Evolutionary conservation across 2,888 invertebrate genomes (phyloP), one percentile per base, ranked within the genome.

Genomic region (Chalcosyrphus nemorum): DNA sequence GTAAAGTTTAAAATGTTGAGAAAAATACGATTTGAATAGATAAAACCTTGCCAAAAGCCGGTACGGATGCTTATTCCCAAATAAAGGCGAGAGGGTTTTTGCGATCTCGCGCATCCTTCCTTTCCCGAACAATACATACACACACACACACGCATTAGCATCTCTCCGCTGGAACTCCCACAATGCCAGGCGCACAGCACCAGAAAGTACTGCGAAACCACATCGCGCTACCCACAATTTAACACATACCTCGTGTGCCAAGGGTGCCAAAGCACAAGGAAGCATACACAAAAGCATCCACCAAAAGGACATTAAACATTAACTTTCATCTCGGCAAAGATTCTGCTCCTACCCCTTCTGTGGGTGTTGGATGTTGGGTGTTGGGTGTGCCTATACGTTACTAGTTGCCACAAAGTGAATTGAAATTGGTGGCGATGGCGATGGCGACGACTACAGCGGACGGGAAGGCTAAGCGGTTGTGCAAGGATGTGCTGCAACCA

Each of bases 291-390:
- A 76, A 68, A 66, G 65, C 52, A 57, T 63, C 45, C n/a, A 54
- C 15, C 66, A 61, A 82, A 35, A 82, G 78, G 68, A 82, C 78
- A 78, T 82, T 82, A 77, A 78, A 78, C 54, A 82, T 82, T 82
- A 78, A 82, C 82, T 77, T 61, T 29, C 81, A 81, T 59, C 71
- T 47, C 76, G 3, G 17, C 41, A n/a, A 80, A 65, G 71, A 63
- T 56, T 57, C 17, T 50, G 56, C 24, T 24, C 24, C 24, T 50
- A n/a, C n/a, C n/a, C 24, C 13, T 19, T 35, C 11, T 47, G 11
- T n/a, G 13, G 24, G 13, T 21, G 29, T 6, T n/a, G n/a, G n/a
- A n/a, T 3, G 27, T 24, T 43, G 7, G 15, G 24, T 47, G 11
- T 38, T 29, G 5, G 9, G 21, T 57, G 54, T 52, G 38, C 59